Evolutionary conservation across 2,888 invertebrate species (phyloP), one percentile per base, ranked within the genome.

Genomic region (Parascotia fuliginaria): DNA sequence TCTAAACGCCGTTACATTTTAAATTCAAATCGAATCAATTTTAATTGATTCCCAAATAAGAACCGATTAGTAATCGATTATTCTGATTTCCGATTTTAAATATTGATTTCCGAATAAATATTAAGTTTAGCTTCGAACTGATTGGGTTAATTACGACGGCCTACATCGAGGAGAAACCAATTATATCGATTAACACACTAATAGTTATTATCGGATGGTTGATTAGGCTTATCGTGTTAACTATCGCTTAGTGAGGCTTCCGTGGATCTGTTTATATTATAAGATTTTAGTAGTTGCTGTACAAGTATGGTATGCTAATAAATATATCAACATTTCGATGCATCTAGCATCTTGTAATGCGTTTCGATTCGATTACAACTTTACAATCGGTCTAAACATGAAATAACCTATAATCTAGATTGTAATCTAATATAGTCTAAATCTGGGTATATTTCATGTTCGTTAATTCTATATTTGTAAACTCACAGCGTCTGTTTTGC

Each of bases 161-260:
- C 50, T 51, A 51, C 44, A 55, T 64, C 60, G 53, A 53, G 53
- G 44, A 40, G 50, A 42, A 45, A 16, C 63, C 54, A 66, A 65
- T 65, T 57, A 63, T 65, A 65, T 58, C 49, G 54, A 49, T 64
- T 54, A 64, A 55, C 47, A 54, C 34, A 53, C 55, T 61, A 58
- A 65, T 66, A 65, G 61, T 55, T 51, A 55, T 61, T 58, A 63
- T 55, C 61, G 58, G 41, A 29, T 45, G 47, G 60, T 64, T 66
- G 65, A 66, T 65, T 66, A 64, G 55, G 24, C 55, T 64, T 61
- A 66, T 65, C 66, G 27, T 58, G 54, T 64, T 65, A 66, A 61
- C 39, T 42, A 55, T 60, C 48, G 48, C 46, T 56, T 46, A 53
- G 36, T 6, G 14, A 12, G 22, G 40, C 47, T 65, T 62, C 65